Evolutionary conservation across 2,888 invertebrate genomes (phyloP), one percentile per base, ranked within the genome.

Genomic region (Merodon equestris): DNA sequence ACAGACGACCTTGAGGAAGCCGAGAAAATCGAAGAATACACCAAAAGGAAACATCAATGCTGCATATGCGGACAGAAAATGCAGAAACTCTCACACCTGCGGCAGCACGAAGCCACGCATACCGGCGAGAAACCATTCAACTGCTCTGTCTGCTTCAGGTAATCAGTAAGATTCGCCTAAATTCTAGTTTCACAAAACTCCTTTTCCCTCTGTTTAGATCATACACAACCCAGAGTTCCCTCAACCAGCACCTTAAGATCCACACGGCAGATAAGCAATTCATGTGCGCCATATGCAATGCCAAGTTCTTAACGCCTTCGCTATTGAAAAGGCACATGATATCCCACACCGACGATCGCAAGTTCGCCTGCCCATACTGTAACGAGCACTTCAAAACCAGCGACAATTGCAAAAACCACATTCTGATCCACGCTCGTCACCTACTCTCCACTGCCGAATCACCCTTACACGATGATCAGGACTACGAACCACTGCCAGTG

Each of bases 71-170:
- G 79, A 0, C 38, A 83, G n/a, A 61, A 76, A 63, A 58, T 83
- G 42, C 66, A 73, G 36, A 75, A 79, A 17, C 13, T 54, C 5
- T 67, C 74, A 0, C 64, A 83, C 34, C 47, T 83, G 4, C 60
- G 57, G 10, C 81, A 83, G n/a, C 84, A 84, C 48, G 82, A 83
- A 45, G 60, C 60, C 1, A 77, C 64, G 5, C 64, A 83, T 74
- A 72, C 58, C 0, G 81, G 75, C 4, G 50, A 61, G n/a, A 84
- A 84, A 66, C 64, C 64, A 1, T 81, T 73, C 66, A 71, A 83
- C 57, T 86, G 85, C 51, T 12, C n/a, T 4, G 73, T 79, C 27
- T 86, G 85, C 45, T 56, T 73, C 9, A 79, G 83, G 84, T 84
- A 72, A 72, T 56, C 38, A 10, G 4, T 1, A 40, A 40, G 3